Percentiles rank a stretch among this genome's conserved stretches.
Evolutionary conservation across 2,888 invertebrate species (phyloP).

Genomic region (Neocrepidodera transversa): DNA sequence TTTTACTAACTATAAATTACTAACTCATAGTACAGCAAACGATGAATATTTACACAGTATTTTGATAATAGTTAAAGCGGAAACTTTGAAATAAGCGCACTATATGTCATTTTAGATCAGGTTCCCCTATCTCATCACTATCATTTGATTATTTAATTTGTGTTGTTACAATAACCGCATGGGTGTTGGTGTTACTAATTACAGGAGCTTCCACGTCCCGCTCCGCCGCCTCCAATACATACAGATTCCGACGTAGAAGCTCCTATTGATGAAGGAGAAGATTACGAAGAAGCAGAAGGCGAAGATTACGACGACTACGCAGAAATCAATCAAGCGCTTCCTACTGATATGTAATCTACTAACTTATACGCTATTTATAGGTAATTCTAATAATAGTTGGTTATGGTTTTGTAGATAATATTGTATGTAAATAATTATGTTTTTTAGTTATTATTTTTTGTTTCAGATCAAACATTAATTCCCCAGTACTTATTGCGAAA

Average conservation of each 20-base stretch:
- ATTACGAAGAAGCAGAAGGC: constrained; percentile 65
- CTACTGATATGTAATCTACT: constrained; percentile 44
- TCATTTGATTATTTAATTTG: too few relatives aligned
- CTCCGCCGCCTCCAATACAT: constrained; percentile 56
- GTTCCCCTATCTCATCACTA: too few relatives aligned
- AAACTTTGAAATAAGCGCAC: too few relatives aligned
- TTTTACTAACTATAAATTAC: too few relatives aligned
- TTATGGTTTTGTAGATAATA: too few relatives aligned
- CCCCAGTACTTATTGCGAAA: constrained; percentile 43
- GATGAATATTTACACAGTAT: too few relatives aligned
- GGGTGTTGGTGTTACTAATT: constrained; percentile 45
- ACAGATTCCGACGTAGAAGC: constrained; percentile 64
- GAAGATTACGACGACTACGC: constrained; percentile 70
- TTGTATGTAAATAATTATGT: not conserved
- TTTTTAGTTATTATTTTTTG: constrained; percentile 4
- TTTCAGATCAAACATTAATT: constrained; percentile 36
- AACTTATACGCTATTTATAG: constrained; percentile 1
- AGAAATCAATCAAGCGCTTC: constrained; percentile 59
- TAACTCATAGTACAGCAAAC: too few relatives aligned
- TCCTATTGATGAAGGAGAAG: constrained; percentile 63
- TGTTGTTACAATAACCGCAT: constrained; percentile 43
- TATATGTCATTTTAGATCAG: too few relatives aligned
- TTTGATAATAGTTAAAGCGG: too few relatives aligned
- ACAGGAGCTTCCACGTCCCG: constrained; percentile 52
- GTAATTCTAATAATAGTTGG: not conserved